Evolutionary conservation across 2,888 invertebrate species (phyloP).

Genomic region (Sycophila texana): DNA sequence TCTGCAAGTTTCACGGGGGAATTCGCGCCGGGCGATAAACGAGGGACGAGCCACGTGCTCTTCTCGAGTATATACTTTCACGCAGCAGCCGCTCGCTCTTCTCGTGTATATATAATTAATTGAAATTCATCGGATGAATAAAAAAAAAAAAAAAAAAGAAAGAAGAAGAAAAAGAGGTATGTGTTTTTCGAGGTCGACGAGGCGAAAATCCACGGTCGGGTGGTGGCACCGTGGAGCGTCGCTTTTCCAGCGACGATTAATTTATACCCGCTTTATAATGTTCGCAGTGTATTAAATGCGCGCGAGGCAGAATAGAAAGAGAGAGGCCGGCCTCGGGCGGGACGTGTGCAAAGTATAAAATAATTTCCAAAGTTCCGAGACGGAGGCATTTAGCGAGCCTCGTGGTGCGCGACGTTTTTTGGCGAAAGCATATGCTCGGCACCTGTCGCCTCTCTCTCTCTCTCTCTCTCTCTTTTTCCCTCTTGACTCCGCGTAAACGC

Average conservation of each 20-base stretch:
- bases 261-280: slow-evolving; percentile 45
- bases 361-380: slow-evolving; percentile 46
- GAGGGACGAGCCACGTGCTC: no score
- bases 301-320: background rate
- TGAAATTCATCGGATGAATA: no score
- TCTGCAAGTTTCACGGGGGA: background rate
- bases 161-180: no score
- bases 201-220: background rate
- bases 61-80: no score
- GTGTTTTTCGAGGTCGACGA: background rate
- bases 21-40: no score
- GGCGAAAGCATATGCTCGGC: slow-evolving; percentile 66
- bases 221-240: background rate
- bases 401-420: slow-evolving; percentile 56
- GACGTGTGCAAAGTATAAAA: slow-evolving; percentile 55
- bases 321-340: background rate
- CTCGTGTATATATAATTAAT: no score
- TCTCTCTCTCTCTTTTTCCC: slow-evolving; percentile 40
- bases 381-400: slow-evolving; percentile 41
- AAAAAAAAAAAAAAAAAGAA: no score
- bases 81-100: no score
- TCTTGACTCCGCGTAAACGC: background rate
- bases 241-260: slow-evolving; percentile 17
- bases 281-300: slow-evolving; percentile 17
- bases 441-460: slow-evolving; percentile 61